Conservation (phyloP, 2,113 vertebrate genomes). For the Prionailurus bengalensis region DNA sequence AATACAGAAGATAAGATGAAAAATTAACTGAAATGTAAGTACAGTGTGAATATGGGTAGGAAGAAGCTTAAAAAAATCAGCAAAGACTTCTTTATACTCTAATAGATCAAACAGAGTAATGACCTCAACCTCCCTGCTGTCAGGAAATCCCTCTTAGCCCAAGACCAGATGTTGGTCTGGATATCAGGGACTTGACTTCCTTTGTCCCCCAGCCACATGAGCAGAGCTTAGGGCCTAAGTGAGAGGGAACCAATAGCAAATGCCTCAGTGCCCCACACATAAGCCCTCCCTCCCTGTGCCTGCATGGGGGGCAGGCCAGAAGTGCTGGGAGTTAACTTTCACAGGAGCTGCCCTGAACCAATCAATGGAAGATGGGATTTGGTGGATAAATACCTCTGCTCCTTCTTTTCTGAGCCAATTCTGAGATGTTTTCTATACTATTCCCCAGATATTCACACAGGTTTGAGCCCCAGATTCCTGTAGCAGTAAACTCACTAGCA, state of each 20-base stretch:
- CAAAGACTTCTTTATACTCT: background rate
- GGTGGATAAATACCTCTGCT: background rate
- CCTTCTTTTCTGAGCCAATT: background rate
- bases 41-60: background rate
- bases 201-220: background rate
- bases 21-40: background rate
- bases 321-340: background rate
- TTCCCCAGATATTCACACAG: background rate
- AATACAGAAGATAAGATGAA: background rate
- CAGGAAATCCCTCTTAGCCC: background rate
- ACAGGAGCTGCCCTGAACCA: background rate
- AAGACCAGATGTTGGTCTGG: background rate
- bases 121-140: background rate
- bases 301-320: background rate
- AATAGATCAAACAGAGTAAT: background rate
- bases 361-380: background rate
- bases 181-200: background rate
- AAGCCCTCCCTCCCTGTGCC: background rate
- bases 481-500: background rate
- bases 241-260: background rate
- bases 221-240: background rate
- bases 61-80: background rate
- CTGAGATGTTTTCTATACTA: background rate
- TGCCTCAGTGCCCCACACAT: background rate
- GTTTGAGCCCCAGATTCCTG: background rate